Evolutionary conservation across 2,113 vertebrate species (phyloP).

Genomic region (Rafetus swinhoei): DNA sequence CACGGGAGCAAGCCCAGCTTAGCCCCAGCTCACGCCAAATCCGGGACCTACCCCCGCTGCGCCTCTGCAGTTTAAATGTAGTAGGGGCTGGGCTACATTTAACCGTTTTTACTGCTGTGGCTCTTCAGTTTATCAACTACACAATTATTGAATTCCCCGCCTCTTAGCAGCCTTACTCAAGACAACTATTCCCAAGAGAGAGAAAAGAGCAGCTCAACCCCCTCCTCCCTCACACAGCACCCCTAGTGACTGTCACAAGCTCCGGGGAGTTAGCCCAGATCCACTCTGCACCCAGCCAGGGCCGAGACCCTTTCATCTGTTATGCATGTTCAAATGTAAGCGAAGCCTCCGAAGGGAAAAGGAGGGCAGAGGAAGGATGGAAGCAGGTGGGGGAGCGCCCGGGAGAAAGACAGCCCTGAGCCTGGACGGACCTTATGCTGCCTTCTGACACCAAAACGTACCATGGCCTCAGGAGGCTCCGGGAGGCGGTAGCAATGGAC

Average conservation of each 20-base stretch:
- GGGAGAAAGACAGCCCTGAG: not conserved
- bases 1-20: too few relatives aligned
- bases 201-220: not conserved
- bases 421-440: not conserved
- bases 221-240: not conserved
- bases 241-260: not conserved
- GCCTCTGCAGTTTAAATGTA: too few relatives aligned
- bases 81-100: too few relatives aligned
- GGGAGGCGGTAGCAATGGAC: not conserved
- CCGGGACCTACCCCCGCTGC: too few relatives aligned
- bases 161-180: not conserved
- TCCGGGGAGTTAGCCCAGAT: not conserved
- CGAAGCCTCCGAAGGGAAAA: not conserved
- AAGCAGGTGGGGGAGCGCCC: not conserved
- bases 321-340: accelerated
- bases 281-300: not conserved
- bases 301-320: not conserved
- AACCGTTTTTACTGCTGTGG: too few relatives aligned
- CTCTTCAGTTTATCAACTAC: too few relatives aligned
- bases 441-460: not conserved
- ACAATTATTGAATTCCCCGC: too few relatives aligned
- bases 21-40: too few relatives aligned
- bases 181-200: not conserved
- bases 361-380: too few relatives aligned
- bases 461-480: not conserved